These are phyloP conservation scores for Vidua chalybeata DNA, from an alignment of 2,113 vertebrate species.

Conservation along the genomic window DNA sequence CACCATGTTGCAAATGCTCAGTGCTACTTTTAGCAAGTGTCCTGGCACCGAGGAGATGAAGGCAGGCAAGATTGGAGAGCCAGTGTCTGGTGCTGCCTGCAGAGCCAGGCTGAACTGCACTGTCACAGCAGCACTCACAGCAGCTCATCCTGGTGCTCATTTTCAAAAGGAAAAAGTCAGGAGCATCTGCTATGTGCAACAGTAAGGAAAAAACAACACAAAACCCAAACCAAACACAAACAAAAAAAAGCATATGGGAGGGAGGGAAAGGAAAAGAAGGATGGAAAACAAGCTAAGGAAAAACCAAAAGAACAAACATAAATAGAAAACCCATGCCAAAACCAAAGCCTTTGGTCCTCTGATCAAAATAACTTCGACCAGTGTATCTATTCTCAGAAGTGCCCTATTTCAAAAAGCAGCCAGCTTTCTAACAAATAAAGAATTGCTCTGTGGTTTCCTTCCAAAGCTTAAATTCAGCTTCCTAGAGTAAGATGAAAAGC, in stretches of 20 bases:
- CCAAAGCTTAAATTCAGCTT: constrained; percentile 57
- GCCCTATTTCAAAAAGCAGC: constrained; percentile 58
- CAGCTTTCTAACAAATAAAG: constrained; percentile 66
- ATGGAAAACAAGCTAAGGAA: not conserved
- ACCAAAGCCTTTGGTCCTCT: not conserved
- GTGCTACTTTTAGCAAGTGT: not conserved
- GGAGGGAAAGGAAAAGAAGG: not conserved
- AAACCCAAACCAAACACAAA: not conserved
- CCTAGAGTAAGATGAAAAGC: constrained; percentile 68
- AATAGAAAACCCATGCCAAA: not conserved
- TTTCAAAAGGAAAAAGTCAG: not conserved
- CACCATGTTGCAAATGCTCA: not conserved
- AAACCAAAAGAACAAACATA: not conserved
- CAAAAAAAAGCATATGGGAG: not conserved
- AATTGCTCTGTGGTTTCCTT: constrained; percentile 55
- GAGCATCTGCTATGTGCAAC: not conserved
- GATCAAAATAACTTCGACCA: constrained; percentile 46
- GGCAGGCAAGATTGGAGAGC: not conserved
- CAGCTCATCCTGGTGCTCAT: not conserved
- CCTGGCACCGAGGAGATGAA: rapidly evolving
- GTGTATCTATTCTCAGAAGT: constrained; percentile 54
- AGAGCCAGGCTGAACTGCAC: not conserved
- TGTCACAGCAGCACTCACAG: not conserved
- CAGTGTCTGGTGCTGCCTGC: not conserved
- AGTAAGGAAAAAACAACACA: not conserved